phyloP scores from a whole-genome alignment of 1,140 invertebrate species.

The Drosophila parvula region DNA sequence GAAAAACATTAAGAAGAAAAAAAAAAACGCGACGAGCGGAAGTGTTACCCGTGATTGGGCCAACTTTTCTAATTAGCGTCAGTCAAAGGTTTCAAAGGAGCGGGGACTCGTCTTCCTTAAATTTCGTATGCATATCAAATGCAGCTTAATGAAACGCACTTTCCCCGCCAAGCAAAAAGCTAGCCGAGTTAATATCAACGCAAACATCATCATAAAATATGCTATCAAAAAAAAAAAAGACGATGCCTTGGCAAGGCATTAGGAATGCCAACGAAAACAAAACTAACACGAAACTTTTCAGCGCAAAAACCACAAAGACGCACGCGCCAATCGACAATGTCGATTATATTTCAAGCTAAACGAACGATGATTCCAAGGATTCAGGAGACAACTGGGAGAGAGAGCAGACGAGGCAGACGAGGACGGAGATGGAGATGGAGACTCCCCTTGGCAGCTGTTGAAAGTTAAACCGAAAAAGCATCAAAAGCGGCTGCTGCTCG shows the following conservation, averaged over 20 bases:
- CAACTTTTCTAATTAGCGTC: constrained; percentile 77
- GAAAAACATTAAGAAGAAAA: not conserved
- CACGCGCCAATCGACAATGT: constrained; percentile 67
- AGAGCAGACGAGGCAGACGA: not conserved
- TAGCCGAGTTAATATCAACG: constrained; percentile 8
- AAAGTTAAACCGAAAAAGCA: constrained; percentile 72
- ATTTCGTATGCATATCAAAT: constrained; percentile 61
- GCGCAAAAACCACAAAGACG: constrained; percentile 62
- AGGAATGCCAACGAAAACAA: constrained; percentile 62
- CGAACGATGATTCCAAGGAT: constrained; percentile 8
- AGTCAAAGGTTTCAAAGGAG: constrained; percentile 35
- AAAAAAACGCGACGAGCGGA: constrained; percentile 10
- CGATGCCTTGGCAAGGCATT: constrained; percentile 57
- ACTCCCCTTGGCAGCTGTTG: constrained; percentile 58
- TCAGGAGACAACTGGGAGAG: not conserved
- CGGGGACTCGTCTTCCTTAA: constrained; percentile 5
- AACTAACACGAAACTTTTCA: constrained; percentile 67
- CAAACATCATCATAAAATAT: constrained; percentile 65
- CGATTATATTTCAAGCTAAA: constrained; percentile 55
- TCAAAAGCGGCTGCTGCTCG: constrained; percentile 60
- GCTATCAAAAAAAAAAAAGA: constrained; percentile 25
- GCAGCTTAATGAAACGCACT: constrained; percentile 53
- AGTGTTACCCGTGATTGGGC: constrained; percentile 45
- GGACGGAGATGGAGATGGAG: too few relatives aligned
- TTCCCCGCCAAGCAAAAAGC: constrained; percentile 40